Evolutionary conservation across 2,113 vertebrate species (phyloP), one percentile per base, ranked within the genome.

Genomic region (Diadophis punctatus): DNA sequence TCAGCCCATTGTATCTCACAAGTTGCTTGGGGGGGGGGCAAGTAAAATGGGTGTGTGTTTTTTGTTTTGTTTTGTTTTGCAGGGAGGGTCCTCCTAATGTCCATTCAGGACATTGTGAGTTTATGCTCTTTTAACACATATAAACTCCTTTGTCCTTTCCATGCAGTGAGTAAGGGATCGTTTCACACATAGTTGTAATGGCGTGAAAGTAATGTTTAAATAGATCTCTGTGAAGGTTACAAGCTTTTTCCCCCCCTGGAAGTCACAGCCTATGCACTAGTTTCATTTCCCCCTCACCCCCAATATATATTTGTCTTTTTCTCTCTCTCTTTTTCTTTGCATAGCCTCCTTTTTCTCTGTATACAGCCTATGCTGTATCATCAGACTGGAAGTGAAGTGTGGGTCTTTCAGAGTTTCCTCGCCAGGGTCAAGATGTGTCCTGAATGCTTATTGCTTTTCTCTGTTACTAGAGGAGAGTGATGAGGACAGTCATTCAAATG

Each of bases 91-190:
- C 74, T 80, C 34, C 74, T 80, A 39, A 80, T 80, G 34, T 22
- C 74, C 34, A 80, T 22, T 22, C 34, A 43, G 39, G 34, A 43
- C 39, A 22, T 23, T 27, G 12, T 55, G 9, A 25, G 30, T 90
- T 53, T 11, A 22, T 51, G 1, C 0, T 87, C 58, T 87, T 74
- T 63, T 51, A 0, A 11, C 85, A 52, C n/a, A 39, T 43, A 22
- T 43, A 46, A 27, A 1, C 34, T 30, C 0, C 0, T n/a, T 85
- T 88, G 53, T 74, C 92, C 51, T 11, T 3, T 49, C 27, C 88
- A 11, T 48, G 58, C 86, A 4, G 0, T 53, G 52, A 53, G 52
- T 0, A 16, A 80, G 20, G n/a, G 2, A 18, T 68, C 8, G 74
- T 74, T 90, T 49, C 27, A 91, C 88, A 9, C n/a, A 34, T 3